Percentiles rank a stretch among this genome's conserved stretches.
These are phyloP conservation scores for Lycopodina hypogea DNA, from an alignment of 37 sponge, comb jelly and placozoan genomes.

Conservation along the genomic window DNA sequence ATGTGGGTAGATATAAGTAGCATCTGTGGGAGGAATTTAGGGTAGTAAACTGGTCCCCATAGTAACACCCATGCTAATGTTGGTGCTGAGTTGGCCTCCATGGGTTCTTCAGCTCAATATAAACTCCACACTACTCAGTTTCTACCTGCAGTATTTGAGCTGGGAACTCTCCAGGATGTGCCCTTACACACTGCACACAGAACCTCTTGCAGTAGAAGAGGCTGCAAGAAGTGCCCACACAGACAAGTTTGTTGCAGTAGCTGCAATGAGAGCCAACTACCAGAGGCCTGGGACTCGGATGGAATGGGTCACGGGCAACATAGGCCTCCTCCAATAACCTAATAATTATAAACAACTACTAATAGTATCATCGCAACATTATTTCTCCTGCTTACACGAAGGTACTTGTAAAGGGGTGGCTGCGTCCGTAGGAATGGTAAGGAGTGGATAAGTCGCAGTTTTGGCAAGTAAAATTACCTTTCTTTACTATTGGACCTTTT, in stretches of 20 bases:
- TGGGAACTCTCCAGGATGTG: slow-evolving; percentile 62
- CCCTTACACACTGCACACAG: slow-evolving; percentile 61
- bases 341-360: neutral
- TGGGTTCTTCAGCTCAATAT: too few species aligned
- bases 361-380: neutral
- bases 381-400: slow-evolving; percentile 69
- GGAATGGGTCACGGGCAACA: slow-evolving; percentile 68
- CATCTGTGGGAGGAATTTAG: too few species aligned
- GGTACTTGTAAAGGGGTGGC: slow-evolving; percentile 35
- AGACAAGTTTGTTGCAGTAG: slow-evolving; percentile 52
- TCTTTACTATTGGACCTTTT: slow-evolving; percentile 21
- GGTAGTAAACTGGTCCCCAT: too few species aligned
- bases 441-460: slow-evolving; percentile 49
- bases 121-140: too few species aligned
- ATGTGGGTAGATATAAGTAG: too few species aligned
- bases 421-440: slow-evolving; percentile 52
- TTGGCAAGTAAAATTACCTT: slow-evolving; percentile 49
- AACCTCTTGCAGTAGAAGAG: slow-evolving; percentile 79
- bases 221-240: slow-evolving; percentile 64
- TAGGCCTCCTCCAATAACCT: slow-evolving; percentile 74
- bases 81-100: too few species aligned
- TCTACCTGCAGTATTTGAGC: slow-evolving; percentile 71
- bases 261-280: slow-evolving; percentile 69
- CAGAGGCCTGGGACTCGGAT: slow-evolving; percentile 45
- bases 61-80: too few species aligned